Conservation (phyloP, 2,797 vertebrate genomes). For the Danio kyathit region DNA sequence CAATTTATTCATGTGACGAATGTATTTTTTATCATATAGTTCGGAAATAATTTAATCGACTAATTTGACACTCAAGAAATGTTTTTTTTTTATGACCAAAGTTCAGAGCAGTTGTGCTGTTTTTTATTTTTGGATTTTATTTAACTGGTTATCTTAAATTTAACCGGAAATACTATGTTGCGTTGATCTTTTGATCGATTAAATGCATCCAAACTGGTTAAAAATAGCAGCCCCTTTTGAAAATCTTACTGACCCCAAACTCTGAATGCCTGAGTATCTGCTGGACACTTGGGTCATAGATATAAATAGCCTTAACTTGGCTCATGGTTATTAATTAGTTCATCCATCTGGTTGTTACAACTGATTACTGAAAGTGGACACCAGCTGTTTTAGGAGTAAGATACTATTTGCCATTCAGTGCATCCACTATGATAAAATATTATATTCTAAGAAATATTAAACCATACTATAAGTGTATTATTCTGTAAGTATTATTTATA, state of each 20-base stretch:
- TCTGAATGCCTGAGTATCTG: neutral
- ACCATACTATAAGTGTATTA: too few relatives aligned
- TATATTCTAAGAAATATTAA: too few relatives aligned
- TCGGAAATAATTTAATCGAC: too few relatives aligned
- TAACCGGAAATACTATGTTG: neutral
- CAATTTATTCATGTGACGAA: too few relatives aligned
- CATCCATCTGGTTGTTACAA: neutral
- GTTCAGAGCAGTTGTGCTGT: too few relatives aligned
- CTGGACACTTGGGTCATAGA: neutral
- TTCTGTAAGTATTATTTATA: too few relatives aligned
- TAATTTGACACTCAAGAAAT: too few relatives aligned
- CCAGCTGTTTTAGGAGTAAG: neutral
- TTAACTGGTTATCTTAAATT: neutral
- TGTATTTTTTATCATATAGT: too few relatives aligned
- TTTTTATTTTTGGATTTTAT: neutral
- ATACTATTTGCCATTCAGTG: neutral
- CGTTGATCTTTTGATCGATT: neutral
- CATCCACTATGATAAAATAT: too few relatives aligned
- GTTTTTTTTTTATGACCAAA: too few relatives aligned
- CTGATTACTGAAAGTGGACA: neutral
- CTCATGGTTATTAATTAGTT: neutral
- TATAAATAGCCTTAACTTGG: neutral
- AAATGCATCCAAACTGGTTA: neutral
- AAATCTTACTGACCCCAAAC: neutral
- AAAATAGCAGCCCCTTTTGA: neutral